Conservation (phyloP, 2,888 invertebrate genomes). For the Synanthedon vespiformis region DNA sequence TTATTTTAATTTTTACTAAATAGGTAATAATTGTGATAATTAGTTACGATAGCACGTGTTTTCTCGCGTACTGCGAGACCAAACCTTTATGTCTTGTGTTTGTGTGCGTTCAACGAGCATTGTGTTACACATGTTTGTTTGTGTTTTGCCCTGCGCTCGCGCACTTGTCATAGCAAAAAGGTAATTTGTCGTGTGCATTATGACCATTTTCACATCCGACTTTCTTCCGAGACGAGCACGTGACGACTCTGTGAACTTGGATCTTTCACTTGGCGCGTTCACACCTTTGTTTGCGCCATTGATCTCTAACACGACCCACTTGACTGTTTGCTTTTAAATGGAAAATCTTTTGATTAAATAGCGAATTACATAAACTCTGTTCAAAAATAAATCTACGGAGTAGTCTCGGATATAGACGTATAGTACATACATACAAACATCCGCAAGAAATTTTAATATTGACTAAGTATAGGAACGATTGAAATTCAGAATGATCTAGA, state of each 20-base stretch:
- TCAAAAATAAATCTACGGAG: not conserved
- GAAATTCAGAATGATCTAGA: too few species aligned
- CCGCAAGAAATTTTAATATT: too few species aligned
- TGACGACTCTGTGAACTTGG: conserved; percentile 15
- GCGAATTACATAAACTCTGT: not conserved
- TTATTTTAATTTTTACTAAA: too few species aligned
- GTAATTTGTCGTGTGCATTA: conserved; percentile 50
- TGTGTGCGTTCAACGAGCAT: not conserved
- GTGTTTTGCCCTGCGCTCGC: conserved; percentile 3
- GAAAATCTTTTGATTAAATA: conserved; percentile 13
- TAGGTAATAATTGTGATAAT: too few species aligned
- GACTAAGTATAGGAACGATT: too few species aligned
- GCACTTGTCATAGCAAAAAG: conserved; percentile 34
- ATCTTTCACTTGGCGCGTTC: conserved; percentile 35
- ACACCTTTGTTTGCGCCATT: conserved; percentile 50
- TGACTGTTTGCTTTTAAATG: conserved; percentile 13
- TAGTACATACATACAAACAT: too few species aligned
- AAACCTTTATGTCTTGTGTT: not conserved
- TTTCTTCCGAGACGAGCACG: conserved; percentile 41
- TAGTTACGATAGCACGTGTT: too few species aligned
- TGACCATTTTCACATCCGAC: conserved; percentile 68
- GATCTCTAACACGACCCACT: conserved; percentile 34
- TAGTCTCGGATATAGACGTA: too few species aligned
- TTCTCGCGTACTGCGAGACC: not conserved
- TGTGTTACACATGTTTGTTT: not conserved